Conservation (phyloP, 2,888 invertebrate species). For the Drosophila gaucha region DNA sequence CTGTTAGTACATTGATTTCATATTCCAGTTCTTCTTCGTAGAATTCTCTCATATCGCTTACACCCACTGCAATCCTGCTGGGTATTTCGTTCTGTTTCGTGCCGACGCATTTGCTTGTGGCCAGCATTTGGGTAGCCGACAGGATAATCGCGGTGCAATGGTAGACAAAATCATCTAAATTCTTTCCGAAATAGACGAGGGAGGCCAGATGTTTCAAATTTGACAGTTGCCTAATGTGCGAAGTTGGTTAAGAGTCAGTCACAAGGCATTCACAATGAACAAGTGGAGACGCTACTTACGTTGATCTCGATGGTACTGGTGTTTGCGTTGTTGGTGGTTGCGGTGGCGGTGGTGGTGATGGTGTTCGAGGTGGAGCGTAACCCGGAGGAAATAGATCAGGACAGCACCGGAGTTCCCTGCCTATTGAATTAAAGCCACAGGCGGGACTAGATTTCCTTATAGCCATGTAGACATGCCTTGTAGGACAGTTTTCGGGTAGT, state of each 20-base stretch:
- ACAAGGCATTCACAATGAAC: too few species aligned
- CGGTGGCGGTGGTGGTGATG: background rate
- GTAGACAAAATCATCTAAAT: background rate
- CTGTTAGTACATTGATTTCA: background rate
- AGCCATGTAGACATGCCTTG: background rate
- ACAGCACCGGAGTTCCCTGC: constrained; percentile 16
- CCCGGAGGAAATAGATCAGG: constrained; percentile 1
- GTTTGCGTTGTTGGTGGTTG: background rate
- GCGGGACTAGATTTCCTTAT: background rate
- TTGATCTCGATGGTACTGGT: background rate
- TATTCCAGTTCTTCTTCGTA: rapidly evolving
- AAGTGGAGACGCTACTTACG: background rate
- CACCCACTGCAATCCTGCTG: background rate
- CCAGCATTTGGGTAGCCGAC: constrained; percentile 2
- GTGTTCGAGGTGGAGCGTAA: background rate
- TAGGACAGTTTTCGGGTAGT: background rate
- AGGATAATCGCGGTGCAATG: constrained; percentile 42
- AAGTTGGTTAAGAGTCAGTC: background rate
- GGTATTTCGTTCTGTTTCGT: rapidly evolving
- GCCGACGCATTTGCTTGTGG: constrained; percentile 16
- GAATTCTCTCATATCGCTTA: background rate
- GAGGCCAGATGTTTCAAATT: constrained; percentile 4
- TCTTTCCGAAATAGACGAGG: rapidly evolving
- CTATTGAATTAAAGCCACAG: constrained; percentile 5
- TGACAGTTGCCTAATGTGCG: background rate